phyloP scores from a whole-genome alignment of 2,888 invertebrate species.

The Rhagium mordax region DNA sequence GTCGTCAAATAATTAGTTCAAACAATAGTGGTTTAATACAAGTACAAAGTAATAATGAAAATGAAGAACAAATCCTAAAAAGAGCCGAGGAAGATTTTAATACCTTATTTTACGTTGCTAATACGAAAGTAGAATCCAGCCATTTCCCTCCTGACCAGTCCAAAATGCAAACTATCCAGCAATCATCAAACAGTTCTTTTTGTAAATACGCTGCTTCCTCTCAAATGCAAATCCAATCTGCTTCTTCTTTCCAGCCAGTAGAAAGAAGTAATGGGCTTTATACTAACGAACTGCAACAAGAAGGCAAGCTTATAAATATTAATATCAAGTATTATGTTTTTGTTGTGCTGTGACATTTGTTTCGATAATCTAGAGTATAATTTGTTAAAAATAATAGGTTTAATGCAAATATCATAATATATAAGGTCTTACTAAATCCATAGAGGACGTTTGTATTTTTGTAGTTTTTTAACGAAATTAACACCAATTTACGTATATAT shows the following conservation, averaged over 20 bases:
- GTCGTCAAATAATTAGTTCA: slow-evolving; percentile 9
- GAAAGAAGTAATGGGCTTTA: slow-evolving; percentile 30
- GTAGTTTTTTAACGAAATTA: too few species aligned
- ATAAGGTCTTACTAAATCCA: too few species aligned
- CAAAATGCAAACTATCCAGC: slow-evolving; percentile 49
- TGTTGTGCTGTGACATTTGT: not conserved
- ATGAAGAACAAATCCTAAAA: slow-evolving; percentile 46
- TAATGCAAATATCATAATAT: too few species aligned
- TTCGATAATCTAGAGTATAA: not conserved
- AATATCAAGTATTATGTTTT: not conserved
- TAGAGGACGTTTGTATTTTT: too few species aligned
- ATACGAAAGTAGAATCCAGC: slow-evolving; percentile 64
- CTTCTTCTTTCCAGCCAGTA: slow-evolving; percentile 48
- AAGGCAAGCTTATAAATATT: slow-evolving; percentile 54
- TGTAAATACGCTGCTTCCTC: slow-evolving; percentile 60
- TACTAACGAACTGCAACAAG: slow-evolving; percentile 30
- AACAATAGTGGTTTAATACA: slow-evolving; percentile 13
- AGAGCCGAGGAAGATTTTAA: slow-evolving; percentile 65
- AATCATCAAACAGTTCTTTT: slow-evolving; percentile 67
- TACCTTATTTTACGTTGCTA: slow-evolving; percentile 66
- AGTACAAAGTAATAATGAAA: slow-evolving; percentile 44
- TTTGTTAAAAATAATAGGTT: too few species aligned
- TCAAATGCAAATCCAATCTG: slow-evolving; percentile 39
- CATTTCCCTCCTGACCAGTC: slow-evolving; percentile 59
- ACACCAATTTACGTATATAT: not conserved